Base-by-base conservation (phyloP, 64 coral and sea anemone species). In the Porites australiensis region DNA sequence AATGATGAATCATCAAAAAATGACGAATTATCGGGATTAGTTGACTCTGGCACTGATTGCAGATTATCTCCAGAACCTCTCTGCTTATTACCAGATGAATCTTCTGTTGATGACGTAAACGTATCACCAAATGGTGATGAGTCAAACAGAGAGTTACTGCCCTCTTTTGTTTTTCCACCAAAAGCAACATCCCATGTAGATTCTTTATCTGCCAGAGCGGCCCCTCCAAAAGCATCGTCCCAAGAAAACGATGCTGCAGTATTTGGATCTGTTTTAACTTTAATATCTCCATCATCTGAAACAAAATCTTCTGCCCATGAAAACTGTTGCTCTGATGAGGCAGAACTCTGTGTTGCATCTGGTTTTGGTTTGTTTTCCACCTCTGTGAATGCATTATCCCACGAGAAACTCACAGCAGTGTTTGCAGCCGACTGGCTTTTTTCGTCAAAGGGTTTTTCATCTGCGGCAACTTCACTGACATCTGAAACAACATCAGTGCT, bases 121-220 rank as follows among this genome's bases (percentile, higher is more conserved):
- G 91, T 48, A 87, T 87, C 83, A 49, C 22, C 64, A 86, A 87
- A 79, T 9, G 80, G 8, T 65, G 46, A 47, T 2, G 37, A 47
- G 44, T 79, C 60, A 79, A 89, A 64, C 8, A n/a, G 62, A 4
- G 44, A 49, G 12, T 65, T 48, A 48, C 16, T 69, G 46, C 21
- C 12, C 12, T 69, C 63, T 68, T 16, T 11, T 8, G 4, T 65
- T 8, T 67, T 91, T 6, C 16, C 68, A 58, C 83, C 83, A 74
- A 98, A 88, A 12, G 95, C 92, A 94, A 94, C 71, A 73, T 94
- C 82, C 92, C 88, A 98, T 1, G 82, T 64, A 61, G 69, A 73
- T 21, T 15, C 58, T 49, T 58, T 75, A 68, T 86, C 60, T 66
- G n/a, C 37, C 20, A 48, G 3, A 49, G 60, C 46, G 63, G 49